Evolutionary conservation across 2,113 vertebrate genomes (phyloP).

Genomic region (Struthio camelus): DNA sequence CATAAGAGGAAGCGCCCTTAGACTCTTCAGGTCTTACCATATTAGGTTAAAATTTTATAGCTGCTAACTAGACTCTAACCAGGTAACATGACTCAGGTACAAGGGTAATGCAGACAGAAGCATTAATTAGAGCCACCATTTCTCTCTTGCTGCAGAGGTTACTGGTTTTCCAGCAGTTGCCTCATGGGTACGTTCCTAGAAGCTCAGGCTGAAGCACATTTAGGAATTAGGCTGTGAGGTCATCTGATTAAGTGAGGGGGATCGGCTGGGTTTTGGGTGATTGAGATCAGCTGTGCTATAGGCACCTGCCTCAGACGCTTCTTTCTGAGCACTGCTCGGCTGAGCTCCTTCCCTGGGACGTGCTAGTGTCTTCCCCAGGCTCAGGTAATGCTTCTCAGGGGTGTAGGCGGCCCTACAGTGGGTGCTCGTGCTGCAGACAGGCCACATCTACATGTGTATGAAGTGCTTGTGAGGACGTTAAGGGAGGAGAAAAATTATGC

Average conservation of each 20-base stretch:
- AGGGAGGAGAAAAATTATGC: background rate
- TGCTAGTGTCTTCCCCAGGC: fast-evolving
- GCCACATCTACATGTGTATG: background rate
- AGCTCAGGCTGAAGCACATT: background rate
- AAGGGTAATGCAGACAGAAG: background rate
- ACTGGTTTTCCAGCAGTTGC: background rate
- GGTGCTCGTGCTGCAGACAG: background rate
- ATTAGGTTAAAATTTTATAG: background rate
- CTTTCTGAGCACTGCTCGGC: fast-evolving
- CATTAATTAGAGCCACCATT: background rate
- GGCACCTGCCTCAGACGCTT: fast-evolving
- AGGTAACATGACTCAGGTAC: background rate
- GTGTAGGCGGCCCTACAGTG: fast-evolving
- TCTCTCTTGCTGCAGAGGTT: background rate
- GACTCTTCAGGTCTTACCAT: background rate
- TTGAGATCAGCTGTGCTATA: background rate
- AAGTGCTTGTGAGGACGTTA: background rate
- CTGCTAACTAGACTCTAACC: background rate
- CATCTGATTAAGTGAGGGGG: background rate
- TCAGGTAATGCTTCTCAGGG: background rate
- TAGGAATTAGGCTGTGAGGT: background rate
- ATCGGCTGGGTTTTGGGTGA: background rate
- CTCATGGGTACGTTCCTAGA: background rate
- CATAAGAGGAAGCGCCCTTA: background rate
- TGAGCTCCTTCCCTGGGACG: fast-evolving